phyloP scores from a whole-genome alignment of 1,140 invertebrate species.

The Drosophila leontia region DNA sequence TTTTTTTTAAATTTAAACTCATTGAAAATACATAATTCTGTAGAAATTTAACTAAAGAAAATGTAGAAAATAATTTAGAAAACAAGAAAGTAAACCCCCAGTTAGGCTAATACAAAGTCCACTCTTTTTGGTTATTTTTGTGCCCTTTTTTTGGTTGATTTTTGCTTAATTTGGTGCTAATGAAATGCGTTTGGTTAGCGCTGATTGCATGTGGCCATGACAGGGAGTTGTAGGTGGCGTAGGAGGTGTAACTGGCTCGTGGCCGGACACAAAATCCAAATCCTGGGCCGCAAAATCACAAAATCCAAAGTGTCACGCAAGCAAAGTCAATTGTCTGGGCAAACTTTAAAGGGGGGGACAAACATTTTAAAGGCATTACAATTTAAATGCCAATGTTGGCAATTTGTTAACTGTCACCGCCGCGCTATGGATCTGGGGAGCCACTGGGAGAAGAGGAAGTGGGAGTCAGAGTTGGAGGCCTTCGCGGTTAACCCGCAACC shows the following conservation, averaged over 20 bases:
- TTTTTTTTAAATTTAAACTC: too few species aligned
- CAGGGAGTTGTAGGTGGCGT: neutral
- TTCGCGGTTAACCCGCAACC: constrained; percentile 33
- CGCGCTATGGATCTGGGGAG: constrained; percentile 1
- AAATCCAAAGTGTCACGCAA: constrained; percentile 70
- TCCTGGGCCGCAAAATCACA: constrained; percentile 19
- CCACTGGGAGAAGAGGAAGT: neutral
- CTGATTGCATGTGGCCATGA: constrained; percentile 72
- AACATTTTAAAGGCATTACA: constrained; percentile 63
- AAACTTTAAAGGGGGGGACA: constrained; percentile 55
- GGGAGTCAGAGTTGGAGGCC: constrained; percentile 5
- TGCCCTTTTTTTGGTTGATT: constrained; percentile 53
- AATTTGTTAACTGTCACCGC: constrained; percentile 73
- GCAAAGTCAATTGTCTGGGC: constrained; percentile 74
- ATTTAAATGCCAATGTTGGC: constrained; percentile 77
- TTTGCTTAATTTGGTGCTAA: constrained; percentile 76
- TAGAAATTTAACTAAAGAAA: neutral
- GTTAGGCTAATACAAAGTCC: neutral
- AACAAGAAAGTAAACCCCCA: neutral
- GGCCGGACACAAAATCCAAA: constrained; percentile 40
- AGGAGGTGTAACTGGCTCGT: neutral
- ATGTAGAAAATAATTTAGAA: neutral
- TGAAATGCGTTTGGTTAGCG: constrained; percentile 66
- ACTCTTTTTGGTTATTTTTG: neutral
- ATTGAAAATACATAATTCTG: neutral